phyloP scores from a whole-genome alignment of 2,113 vertebrate genomes.

The sheep (Ovis aries) region DNA sequence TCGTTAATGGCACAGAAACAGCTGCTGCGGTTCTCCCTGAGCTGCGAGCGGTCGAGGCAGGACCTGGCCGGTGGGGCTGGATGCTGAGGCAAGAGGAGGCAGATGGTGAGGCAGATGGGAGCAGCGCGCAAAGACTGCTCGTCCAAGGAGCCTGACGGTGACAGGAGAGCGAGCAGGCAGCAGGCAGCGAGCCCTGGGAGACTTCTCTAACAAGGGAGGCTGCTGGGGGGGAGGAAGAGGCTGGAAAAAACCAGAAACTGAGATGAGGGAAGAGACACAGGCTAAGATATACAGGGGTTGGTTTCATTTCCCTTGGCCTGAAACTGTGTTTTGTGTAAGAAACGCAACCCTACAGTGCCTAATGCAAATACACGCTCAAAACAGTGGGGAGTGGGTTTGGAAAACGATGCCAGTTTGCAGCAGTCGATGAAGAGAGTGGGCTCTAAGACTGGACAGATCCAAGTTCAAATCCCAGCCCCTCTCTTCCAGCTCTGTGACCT shows the following conservation, averaged over 20 bases:
- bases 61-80: not conserved
- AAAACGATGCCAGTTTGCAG: not conserved
- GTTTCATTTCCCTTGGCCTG: not conserved
- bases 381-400: not conserved
- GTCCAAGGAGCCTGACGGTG: not conserved
- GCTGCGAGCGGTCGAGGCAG: not conserved
- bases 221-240: not conserved
- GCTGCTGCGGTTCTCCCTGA: not conserved
- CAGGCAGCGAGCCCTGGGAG: not conserved
- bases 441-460: not conserved
- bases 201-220: not conserved
- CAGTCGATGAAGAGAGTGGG: not conserved
- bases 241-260: not conserved
- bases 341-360: not conserved
- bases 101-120: conserved; percentile 39
- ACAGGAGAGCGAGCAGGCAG: not conserved
- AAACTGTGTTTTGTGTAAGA: not conserved
- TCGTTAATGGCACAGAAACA: not conserved
- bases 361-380: not conserved
- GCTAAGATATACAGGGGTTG: not conserved
- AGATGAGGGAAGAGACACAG: not conserved
- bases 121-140: not conserved
- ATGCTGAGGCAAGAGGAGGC: not conserved
- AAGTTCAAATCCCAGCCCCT: not conserved
- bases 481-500: not conserved